Evolutionary conservation across 2,888 invertebrate species (phyloP).

Genomic region (Orthosia gracilis): DNA sequence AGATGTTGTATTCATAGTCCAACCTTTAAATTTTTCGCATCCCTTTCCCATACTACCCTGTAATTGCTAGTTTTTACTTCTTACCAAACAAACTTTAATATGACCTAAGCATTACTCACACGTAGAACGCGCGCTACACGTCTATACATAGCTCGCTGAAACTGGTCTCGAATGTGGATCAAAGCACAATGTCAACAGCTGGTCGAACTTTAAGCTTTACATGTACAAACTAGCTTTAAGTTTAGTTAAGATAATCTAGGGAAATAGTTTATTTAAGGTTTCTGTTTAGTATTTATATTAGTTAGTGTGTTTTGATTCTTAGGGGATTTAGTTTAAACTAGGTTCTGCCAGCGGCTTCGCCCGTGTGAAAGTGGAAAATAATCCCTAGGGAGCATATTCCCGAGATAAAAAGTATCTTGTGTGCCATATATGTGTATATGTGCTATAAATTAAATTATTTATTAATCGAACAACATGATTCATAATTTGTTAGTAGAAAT

Average conservation of each 20-base stretch:
- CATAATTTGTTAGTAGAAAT: too few relatives aligned
- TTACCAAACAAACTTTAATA: not conserved
- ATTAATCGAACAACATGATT: too few relatives aligned
- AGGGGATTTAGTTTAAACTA: too few relatives aligned
- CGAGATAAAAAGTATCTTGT: too few relatives aligned
- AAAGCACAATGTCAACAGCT: constrained; percentile 83
- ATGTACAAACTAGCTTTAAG: constrained; percentile 50
- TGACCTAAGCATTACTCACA: constrained; percentile 37
- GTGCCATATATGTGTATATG: too few relatives aligned
- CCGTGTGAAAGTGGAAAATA: too few relatives aligned
- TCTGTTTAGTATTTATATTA: not conserved
- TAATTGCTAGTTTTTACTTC: not conserved
- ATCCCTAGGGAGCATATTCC: too few relatives aligned
- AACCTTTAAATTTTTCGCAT: not conserved
- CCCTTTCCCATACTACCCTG: not conserved
- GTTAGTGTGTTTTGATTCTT: not conserved
- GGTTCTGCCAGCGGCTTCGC: too few relatives aligned
- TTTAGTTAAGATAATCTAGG: constrained; percentile 40
- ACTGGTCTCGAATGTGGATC: constrained; percentile 83
- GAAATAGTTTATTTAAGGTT: constrained; percentile 23
- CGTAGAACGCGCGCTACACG: constrained; percentile 28
- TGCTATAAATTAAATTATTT: too few relatives aligned
- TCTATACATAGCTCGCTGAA: constrained; percentile 56
- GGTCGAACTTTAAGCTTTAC: constrained; percentile 68
- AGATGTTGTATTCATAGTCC: constrained; percentile 4